A percentile compares a stretch with the other conserved stretches of the same genome.
Evolutionary conservation across 2,888 invertebrate genomes (phyloP).

Genomic region (Nemapogon koenigi): DNA sequence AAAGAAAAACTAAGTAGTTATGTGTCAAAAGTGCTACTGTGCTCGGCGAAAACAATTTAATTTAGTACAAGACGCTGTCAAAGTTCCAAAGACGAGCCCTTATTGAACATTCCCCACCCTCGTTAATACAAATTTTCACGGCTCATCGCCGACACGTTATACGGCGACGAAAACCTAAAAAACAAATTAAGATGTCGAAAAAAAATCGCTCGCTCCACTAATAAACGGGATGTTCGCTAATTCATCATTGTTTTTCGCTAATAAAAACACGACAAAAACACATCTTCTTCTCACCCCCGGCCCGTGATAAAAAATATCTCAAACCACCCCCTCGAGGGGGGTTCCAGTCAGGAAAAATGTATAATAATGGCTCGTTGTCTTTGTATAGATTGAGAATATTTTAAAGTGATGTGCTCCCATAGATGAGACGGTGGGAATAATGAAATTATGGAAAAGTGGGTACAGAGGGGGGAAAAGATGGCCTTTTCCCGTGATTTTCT

Average conservation of each 20-base stretch:
- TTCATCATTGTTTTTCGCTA: conserved; percentile 57
- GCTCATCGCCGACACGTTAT: conserved; percentile 22
- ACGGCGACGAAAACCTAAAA: conserved; percentile 16
- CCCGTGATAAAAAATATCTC: conserved; percentile 11
- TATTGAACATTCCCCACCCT: conserved; percentile 38
- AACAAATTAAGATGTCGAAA: conserved; percentile 21
- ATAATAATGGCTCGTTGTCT: conserved; percentile 18
- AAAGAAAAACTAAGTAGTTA: too few species aligned
- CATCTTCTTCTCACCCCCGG: conserved; percentile 23
- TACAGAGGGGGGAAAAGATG: conserved; percentile 18
- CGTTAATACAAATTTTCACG: conserved; percentile 43
- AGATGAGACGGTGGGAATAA: conserved; percentile 35
- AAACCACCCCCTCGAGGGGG: conserved; percentile 9
- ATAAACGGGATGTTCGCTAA: conserved; percentile 47
- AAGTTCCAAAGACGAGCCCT: conserved; percentile 25
- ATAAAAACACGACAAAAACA: conserved; percentile 56
- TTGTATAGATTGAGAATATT: conserved; percentile 32
- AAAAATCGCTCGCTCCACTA: conserved; percentile 33
- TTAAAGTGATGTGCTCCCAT: conserved; percentile 25
- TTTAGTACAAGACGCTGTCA: conserved; percentile 32
- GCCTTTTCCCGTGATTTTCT: conserved; percentile 26
- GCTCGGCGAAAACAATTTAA: conserved; percentile 45
- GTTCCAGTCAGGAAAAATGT: conserved; percentile 18
- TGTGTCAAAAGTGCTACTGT: too few species aligned
- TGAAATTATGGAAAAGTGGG: conserved; percentile 25